These are phyloP conservation scores for Leucophenga varia DNA, from an alignment of 1,140 invertebrate genomes.

Conservation along the genomic window DNA sequence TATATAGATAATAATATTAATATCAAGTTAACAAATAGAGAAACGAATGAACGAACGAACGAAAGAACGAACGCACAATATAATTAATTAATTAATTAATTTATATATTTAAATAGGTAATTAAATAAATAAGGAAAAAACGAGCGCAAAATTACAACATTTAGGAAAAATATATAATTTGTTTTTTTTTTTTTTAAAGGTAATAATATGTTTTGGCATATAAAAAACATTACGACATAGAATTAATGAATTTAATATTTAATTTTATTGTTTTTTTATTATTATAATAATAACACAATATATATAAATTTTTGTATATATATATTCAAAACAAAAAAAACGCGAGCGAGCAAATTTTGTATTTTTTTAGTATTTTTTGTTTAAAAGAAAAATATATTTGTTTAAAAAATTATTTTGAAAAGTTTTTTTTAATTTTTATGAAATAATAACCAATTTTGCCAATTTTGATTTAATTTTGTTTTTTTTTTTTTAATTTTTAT, in stretches of 20 bases:
- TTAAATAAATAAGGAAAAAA: constrained; percentile 26
- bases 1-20: too few relatives aligned
- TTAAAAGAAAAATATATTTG: constrained; percentile 14
- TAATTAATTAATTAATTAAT: constrained; percentile 19
- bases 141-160: constrained; percentile 47
- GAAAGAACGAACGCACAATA: constrained; percentile 47
- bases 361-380: constrained; percentile 20
- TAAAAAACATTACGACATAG: constrained; percentile 44
- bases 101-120: not conserved
- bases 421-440: constrained; percentile 18
- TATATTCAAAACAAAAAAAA: not conserved
- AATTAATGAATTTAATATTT: constrained; percentile 39
- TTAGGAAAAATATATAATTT: constrained; percentile 16
- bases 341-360: constrained; percentile 10
- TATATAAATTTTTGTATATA: too few relatives aligned
- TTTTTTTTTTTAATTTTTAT: constrained; percentile 31
- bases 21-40: too few relatives aligned
- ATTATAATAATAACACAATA: not conserved
- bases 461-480: constrained; percentile 42
- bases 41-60: constrained; percentile 43
- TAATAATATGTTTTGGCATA: constrained; percentile 16
- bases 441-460: constrained; percentile 40
- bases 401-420: constrained; percentile 3
- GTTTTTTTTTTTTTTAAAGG: constrained; percentile 9
- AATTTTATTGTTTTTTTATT: constrained; percentile 18